Evolutionary conservation across 2,888 invertebrate species (phyloP), one percentile per base, ranked within the genome.

Genomic region (Macrophya alboannulata): DNA sequence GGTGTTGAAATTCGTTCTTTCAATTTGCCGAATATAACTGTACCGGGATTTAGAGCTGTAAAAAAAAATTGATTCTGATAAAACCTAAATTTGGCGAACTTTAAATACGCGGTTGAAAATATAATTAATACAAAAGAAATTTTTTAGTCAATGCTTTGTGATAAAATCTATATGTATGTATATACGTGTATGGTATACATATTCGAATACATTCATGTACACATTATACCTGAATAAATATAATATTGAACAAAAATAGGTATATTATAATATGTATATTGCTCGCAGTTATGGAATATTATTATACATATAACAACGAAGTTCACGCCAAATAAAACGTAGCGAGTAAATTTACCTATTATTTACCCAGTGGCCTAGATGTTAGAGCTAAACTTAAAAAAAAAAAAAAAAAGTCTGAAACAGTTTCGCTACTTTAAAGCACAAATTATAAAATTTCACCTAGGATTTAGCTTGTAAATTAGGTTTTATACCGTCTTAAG

Each of bases 401-500:
- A 76, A 85, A 81, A 76, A 85, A 81, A 76, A 72, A 45, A 31
- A 86, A 86, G 84, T 40, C 71, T 77, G 76, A 48, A 43, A 79
- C 87, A 88, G 87, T 74, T 87, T n/a, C 59, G 77, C 48, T 40
- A 55, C 48, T 65, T n/a, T 45, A 79, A 88, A 86, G 86, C 87
- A 88, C 88, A 86, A 84, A 84, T 43, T 77, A 76, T 31, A 17
- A 43, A 65, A 25, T 21, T 76, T 72, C 84, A 62, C 10, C 31
- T 55, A 84, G 55, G 9, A 62, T 40, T 37, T 74, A 72, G 62
- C 51, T 87, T 88, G 87, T 89, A 88, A 90, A 89, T 88, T 90
- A 90, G 87, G 87, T 91, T 92, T 91, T 91, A 88, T 91, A 90
- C 88, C 87, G 74, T 89, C 86, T 88, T 83, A 83, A 84, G 51